Percentiles rank a stretch among this genome's conserved stretches.
These are phyloP conservation scores for Unio delphinus DNA, from an alignment of 2,888 invertebrate species.

Conservation along the genomic window DNA sequence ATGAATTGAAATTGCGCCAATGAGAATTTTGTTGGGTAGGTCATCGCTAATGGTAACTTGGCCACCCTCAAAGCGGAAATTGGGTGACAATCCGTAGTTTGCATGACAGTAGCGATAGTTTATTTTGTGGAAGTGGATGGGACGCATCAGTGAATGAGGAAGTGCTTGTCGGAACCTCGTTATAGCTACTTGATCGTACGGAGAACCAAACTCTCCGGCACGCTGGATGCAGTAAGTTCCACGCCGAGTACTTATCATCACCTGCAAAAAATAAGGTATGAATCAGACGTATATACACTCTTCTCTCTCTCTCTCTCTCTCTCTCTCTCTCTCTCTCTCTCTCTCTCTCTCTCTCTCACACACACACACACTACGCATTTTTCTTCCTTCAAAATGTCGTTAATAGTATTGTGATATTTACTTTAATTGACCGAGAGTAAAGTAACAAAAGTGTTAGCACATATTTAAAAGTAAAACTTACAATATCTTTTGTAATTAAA, in stretches of 20 bases:
- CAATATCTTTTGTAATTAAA: not conserved
- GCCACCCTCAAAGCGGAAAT: constrained; percentile 39
- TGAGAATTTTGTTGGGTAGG: constrained; percentile 42
- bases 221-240: constrained; percentile 71
- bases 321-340: constrained; percentile 22
- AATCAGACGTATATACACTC: not conserved
- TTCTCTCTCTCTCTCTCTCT: constrained; percentile 13
- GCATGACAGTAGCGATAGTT: constrained; percentile 44
- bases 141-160: constrained; percentile 39
- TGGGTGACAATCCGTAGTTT: constrained; percentile 43
- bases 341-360: constrained; percentile 17
- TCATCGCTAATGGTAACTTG: constrained; percentile 47
- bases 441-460: no score
- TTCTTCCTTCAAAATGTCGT: no score
- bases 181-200: constrained; percentile 50
- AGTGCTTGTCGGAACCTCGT: constrained; percentile 39
- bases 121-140: constrained; percentile 40
- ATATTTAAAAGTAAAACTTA: no score
- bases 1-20: constrained; percentile 36
- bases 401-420: no score
- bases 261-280: constrained; percentile 44
- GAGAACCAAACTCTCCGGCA: constrained; percentile 53
- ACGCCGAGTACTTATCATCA: constrained; percentile 70
- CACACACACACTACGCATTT: constrained; percentile 8
- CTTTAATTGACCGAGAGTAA: no score